These are phyloP conservation scores for Andrena dorsata DNA, from an alignment of 2,888 invertebrate species.

Conservation along the genomic window DNA sequence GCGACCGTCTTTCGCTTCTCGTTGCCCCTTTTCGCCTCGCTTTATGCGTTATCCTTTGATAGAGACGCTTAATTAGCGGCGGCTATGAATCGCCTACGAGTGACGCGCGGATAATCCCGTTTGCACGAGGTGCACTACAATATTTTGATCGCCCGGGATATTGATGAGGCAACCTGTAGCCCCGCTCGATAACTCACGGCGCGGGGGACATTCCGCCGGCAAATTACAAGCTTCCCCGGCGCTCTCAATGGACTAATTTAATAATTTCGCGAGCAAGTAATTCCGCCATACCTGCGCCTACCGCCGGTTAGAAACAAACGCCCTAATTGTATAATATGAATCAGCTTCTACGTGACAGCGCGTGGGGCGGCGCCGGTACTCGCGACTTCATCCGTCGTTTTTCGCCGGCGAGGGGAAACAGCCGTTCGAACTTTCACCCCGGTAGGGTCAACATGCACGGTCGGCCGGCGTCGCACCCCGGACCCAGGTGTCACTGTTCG, in stretches of 20 bases:
- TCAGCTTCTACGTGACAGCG: neutral
- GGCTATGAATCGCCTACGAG: conserved; percentile 20
- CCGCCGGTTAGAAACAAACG: no score
- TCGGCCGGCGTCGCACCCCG: neutral
- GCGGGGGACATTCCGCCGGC: no score
- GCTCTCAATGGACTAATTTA: no score
- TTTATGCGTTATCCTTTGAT: conserved; percentile 42
- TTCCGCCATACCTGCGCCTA: no score
- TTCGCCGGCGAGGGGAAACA: conserved; percentile 7
- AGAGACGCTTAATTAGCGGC: conserved; percentile 51
- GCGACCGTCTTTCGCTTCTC: conserved; percentile 38
- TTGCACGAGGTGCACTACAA: conserved; percentile 9
- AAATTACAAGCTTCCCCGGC: no score
- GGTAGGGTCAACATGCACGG: conserved; percentile 17
- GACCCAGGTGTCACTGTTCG: conserved; percentile 42
- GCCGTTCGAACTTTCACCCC: conserved; percentile 24
- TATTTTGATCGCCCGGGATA: conserved; percentile 28
- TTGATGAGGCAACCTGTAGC: neutral
- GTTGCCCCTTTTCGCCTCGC: conserved; percentile 14
- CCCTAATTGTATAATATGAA: neutral
- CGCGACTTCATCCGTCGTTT: neutral
- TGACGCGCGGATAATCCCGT: conserved; percentile 20
- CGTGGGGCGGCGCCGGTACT: neutral
- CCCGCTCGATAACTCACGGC: no score
- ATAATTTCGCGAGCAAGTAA: no score